Base-by-base conservation (phyloP, 2,113 vertebrate genomes). In the Hippoglossus stenolepis region DNA sequence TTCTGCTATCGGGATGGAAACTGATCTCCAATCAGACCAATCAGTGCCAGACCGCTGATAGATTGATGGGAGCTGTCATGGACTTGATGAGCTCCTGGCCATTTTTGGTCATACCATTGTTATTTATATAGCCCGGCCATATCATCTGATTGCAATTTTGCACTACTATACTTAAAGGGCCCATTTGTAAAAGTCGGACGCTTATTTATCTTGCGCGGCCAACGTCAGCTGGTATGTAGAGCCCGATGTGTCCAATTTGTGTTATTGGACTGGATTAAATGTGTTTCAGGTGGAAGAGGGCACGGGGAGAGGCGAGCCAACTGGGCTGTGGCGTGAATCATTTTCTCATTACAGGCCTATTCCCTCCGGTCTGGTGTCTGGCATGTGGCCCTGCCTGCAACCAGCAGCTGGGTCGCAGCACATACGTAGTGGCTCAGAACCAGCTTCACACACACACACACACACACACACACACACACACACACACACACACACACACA, bases 121-220 rank as follows among this genome's bases (percentile, higher is more conserved):
- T 93, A 87, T 92, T 93, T 92, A 87, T 86, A 72, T 51, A 88
- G 83, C 47, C 3, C 3, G 2, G 73, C 54, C 47, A 12, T 79
- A 72, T 93, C 92, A 90, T 92, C 91, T 92, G 92, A 93, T 83
- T 91, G 90, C 90, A 93, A 91, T 94, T 93, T 92, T 78, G 86
- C 74, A 61, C 84, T 59, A 80, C 78, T 79, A 58, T 70, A 75
- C 82, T 90, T 68, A 62, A 80, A 73, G 85, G 40, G 2, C 2
- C 85, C 93, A 93, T 93, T 92, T 93, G 88, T 87, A 82, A 56
- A 70, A 74, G 23, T 57, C 51, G 79, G 79, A 76, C 61, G 90
- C 84, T 91, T 93, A 92, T 93, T 93, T 92, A 79, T 92, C 79
- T 89, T 91, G 71, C 64, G 17, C 58, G 8, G 85, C 75, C 86